Conservation (phyloP, 2,797 vertebrate species). For the Gallinago stenura region DNA sequence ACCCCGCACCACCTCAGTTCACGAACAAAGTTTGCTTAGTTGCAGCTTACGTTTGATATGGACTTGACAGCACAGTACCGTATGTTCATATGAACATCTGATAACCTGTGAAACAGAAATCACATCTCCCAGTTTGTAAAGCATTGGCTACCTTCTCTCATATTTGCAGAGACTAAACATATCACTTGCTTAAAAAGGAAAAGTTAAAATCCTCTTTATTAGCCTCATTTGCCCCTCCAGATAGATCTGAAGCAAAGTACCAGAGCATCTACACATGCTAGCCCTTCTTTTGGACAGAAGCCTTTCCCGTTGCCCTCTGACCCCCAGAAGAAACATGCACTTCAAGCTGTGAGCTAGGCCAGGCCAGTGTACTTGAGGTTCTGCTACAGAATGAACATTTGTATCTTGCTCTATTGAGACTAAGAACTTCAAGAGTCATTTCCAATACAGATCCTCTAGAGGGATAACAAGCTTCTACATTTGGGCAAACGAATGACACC, state of each 20-base stretch:
- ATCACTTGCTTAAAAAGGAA: slow-evolving; percentile 45
- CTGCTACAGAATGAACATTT: slow-evolving; percentile 88
- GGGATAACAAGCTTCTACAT: not conserved
- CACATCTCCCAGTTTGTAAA: slow-evolving; percentile 69
- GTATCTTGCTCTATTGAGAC: slow-evolving; percentile 7
- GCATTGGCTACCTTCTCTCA: slow-evolving; percentile 46
- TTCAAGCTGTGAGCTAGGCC: slow-evolving; percentile 94
- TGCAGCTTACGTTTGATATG: slow-evolving; percentile 69
- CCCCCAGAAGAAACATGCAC: slow-evolving; percentile 88
- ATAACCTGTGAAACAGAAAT: slow-evolving; percentile 71
- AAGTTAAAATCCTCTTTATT: slow-evolving; percentile 25
- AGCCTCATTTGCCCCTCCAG: slow-evolving; percentile 22
- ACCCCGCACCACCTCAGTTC: not conserved
- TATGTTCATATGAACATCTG: slow-evolving; percentile 68
- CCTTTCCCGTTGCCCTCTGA: slow-evolving; percentile 49
- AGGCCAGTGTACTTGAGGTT: slow-evolving; percentile 93
- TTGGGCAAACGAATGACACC: not conserved
- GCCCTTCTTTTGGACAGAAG: slow-evolving; percentile 52
- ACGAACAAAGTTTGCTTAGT: slow-evolving; percentile 70
- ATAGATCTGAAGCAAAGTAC: slow-evolving; percentile 10
- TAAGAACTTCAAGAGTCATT: not conserved
- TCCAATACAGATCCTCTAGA: not conserved
- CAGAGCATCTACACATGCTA: not conserved
- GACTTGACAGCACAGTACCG: slow-evolving; percentile 68
- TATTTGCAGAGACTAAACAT: slow-evolving; percentile 34